A percentile compares a stretch with the other conserved stretches of the same genome.
Conservation (phyloP, 2,797 vertebrate species). For the Podarcis siculus region DNA sequence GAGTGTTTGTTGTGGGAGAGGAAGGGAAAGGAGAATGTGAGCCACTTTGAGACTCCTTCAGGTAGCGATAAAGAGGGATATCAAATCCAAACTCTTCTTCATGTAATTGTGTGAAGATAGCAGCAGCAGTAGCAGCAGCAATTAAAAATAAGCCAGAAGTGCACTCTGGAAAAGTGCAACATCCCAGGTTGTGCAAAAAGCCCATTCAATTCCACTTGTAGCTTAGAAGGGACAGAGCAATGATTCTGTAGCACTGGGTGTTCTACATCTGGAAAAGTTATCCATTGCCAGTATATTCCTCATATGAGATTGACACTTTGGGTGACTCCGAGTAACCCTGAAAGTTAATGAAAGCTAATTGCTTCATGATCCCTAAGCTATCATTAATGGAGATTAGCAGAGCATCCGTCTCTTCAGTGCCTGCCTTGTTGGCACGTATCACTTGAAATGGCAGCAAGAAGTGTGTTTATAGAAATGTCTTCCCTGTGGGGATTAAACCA, state of each 20-base stretch:
- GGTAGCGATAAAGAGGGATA: too few relatives aligned
- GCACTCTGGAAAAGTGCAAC: not conserved
- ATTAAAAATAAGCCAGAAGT: not conserved
- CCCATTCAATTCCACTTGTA: not conserved
- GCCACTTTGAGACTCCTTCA: too few relatives aligned
- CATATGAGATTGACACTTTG: not conserved
- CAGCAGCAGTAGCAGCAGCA: too few relatives aligned
- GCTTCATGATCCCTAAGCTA: not conserved
- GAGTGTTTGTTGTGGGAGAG: too few relatives aligned
- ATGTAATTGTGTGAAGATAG: too few relatives aligned
- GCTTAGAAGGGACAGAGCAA: too few relatives aligned
- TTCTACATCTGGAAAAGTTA: not conserved
- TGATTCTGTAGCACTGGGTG: not conserved
- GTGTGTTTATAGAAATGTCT: not conserved
- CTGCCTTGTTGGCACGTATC: not conserved
- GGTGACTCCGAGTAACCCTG: not conserved
- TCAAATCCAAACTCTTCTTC: too few relatives aligned
- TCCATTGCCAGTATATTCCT: not conserved
- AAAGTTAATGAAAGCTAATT: constrained; percentile 3
- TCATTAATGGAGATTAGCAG: not conserved
- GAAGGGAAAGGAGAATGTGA: too few relatives aligned
- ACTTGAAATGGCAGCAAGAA: not conserved
- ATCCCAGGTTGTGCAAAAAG: not conserved
- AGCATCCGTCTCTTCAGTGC: not conserved
- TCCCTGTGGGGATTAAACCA: not conserved